Base-by-base conservation (phyloP, 2,797 vertebrate species). In the Coilia nasus region DNA sequence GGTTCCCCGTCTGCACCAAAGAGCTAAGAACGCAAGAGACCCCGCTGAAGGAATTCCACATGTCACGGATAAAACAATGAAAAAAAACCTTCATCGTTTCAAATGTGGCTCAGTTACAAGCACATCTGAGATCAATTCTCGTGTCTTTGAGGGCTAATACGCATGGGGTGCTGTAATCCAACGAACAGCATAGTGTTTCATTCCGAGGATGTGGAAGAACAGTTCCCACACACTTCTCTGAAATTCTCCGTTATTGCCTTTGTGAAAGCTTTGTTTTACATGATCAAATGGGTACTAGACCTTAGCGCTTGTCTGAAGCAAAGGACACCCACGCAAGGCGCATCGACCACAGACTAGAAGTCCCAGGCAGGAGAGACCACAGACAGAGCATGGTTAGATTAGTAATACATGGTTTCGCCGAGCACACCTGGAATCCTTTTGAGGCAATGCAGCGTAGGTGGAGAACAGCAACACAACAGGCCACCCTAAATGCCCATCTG, bases 391-490 rank as follows among this genome's bases (percentile, higher is more conserved):
- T 21, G 35, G 71, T 41, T 75, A 41, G 35, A 31, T 28, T 44
- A 44, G 17, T 21, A 44, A 78, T 17, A 35, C 35, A 31, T 21
- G 35, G 71, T 78, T 78, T 78, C 44, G 31, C 44, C 71, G 41
- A 41, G 31, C 31, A 78, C 71, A 78, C 71, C 71, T 78, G 71
- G 71, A 78, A 41, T 41, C 71, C 31, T 17, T 41, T 75, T 78
- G 17, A 17, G 31, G 50, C 50, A 14, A 14, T 7, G 12, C 12
- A 78, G 71, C 71, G 71, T 78, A 35, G 71, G 71, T 31, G 19
- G 71, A 44, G 35, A 78, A 44, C 71, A 44, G 71, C 71, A 44
- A 17, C 71, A 78, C 71, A 41, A 15, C 64, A 31, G 14, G 28
- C 28, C 5, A 15, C 12, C 3, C 64, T 35, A 44, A 44, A 25